Conservation (phyloP, 2,888 invertebrate species). For the Drosophila sordidula region DNA sequence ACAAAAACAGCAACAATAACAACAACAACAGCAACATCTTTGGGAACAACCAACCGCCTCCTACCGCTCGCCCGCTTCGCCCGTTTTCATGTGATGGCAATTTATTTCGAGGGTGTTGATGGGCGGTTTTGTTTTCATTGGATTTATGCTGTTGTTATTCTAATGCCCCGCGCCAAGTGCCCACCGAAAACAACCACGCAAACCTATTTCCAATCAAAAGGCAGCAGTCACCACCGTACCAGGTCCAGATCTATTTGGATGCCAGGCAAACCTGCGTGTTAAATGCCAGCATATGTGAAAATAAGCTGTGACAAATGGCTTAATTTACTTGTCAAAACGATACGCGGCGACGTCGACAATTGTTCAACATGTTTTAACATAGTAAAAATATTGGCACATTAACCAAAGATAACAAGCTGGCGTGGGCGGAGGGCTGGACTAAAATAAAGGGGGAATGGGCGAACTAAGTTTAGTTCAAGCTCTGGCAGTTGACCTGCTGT, state of each 20-base stretch:
- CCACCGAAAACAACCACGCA: slow-evolving; percentile 54
- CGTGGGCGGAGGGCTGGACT: neutral
- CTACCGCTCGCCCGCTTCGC: slow-evolving; percentile 8
- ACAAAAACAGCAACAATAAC: slow-evolving; percentile 39
- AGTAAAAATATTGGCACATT: slow-evolving; percentile 77
- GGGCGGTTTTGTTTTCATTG: slow-evolving; percentile 84
- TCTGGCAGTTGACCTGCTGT: slow-evolving; percentile 76
- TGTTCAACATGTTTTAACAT: slow-evolving; percentile 71
- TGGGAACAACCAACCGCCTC: slow-evolving; percentile 29
- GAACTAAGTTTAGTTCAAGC: slow-evolving; percentile 32
- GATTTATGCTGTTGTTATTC: slow-evolving; percentile 81
- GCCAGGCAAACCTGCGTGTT: slow-evolving; percentile 70
- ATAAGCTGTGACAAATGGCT: slow-evolving; percentile 86
- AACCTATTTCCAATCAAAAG: slow-evolving; percentile 70
- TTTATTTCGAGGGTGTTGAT: slow-evolving; percentile 81
- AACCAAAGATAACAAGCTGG: slow-evolving; percentile 64
- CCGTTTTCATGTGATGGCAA: slow-evolving; percentile 60
- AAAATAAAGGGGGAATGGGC: neutral
- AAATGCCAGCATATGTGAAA: slow-evolving; percentile 85
- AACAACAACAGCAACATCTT: slow-evolving; percentile 24
- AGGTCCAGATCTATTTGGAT: slow-evolving; percentile 20
- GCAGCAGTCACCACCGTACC: slow-evolving; percentile 57
- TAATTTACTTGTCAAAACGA: slow-evolving; percentile 83
- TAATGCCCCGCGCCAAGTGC: slow-evolving; percentile 65
- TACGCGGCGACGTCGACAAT: slow-evolving; percentile 33